Conservation (phyloP, 37 sponge, comb jelly and placozoan genomes). For the Oscarella lobularis region DNA sequence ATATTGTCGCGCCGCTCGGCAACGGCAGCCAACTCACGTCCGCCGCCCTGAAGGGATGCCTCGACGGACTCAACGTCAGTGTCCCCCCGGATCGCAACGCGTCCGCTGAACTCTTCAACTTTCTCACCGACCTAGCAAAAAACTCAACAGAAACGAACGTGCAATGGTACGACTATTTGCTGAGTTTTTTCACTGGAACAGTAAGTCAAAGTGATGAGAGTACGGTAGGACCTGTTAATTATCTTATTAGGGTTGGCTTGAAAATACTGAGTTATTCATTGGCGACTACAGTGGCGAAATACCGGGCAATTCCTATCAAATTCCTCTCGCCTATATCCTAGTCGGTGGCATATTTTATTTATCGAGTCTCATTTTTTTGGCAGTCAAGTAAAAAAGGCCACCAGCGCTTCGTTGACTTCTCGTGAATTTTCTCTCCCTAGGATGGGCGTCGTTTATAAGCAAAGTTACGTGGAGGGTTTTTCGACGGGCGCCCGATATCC, state of each 20-base stretch:
- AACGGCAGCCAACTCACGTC: too few relatives aligned
- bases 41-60: too few relatives aligned
- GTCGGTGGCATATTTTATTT: not conserved
- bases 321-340: not conserved
- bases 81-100: too few relatives aligned
- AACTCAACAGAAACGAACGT: not conserved
- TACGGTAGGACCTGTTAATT: too few relatives aligned
- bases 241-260: not conserved
- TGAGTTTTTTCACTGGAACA: not conserved
- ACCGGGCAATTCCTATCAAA: not conserved
- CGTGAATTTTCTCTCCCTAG: not conserved
- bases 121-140: too few relatives aligned
- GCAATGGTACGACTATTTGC: not conserved
- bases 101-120: too few relatives aligned
- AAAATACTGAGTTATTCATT: not conserved
- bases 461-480: constrained; percentile 2
- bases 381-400: too few relatives aligned
- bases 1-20: too few relatives aligned
- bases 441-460: not conserved
- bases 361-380: not conserved
- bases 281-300: not conserved
- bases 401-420: too few relatives aligned
- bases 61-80: too few relatives aligned
- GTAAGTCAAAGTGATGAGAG: too few relatives aligned
- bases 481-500: constrained; percentile 9